A percentile compares a stretch with the other conserved stretches of the same genome.
These are phyloP conservation scores for Phaenicophaeus curvirostris DNA, from an alignment of 2,797 vertebrate species.

Conservation along the genomic window DNA sequence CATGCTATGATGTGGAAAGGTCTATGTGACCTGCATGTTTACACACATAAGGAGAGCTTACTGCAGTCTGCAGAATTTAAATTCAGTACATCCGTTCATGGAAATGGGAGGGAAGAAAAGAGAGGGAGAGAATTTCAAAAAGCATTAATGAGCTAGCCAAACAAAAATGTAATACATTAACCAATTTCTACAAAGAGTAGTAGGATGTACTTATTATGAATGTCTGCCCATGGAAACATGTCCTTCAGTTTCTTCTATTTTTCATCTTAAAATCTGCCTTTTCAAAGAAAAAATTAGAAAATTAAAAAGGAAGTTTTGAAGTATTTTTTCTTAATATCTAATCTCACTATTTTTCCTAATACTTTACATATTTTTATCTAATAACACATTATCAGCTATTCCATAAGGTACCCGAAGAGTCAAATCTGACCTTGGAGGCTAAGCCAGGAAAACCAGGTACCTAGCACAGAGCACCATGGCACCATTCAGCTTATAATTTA, in stretches of 20 bases:
- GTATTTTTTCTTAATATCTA: neutral
- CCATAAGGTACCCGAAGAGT: neutral
- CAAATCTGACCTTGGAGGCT: neutral
- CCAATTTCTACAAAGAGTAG: no score
- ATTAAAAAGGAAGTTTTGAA: neutral
- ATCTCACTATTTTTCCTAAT: neutral
- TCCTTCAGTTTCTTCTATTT: neutral
- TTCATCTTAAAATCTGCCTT: neutral
- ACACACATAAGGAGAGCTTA: neutral
- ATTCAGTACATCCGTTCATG: neutral
- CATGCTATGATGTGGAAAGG: neutral
- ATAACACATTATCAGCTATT: neutral
- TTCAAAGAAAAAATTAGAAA: neutral
- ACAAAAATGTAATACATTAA: fast-evolving
- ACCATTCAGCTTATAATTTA: neutral
- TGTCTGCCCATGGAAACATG: neutral
- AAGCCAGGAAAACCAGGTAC: neutral
- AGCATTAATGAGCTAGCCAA: neutral
- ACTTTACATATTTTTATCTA: neutral
- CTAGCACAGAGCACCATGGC: neutral
- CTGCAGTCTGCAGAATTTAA: neutral
- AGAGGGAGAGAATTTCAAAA: neutral
- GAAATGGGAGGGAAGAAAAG: neutral
- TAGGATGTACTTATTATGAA: neutral
- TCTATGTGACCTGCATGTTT: conserved; percentile 21